Evolutionary conservation across 2,113 vertebrate species (phyloP).

Genomic region (Tricholaema leucomelas): DNA sequence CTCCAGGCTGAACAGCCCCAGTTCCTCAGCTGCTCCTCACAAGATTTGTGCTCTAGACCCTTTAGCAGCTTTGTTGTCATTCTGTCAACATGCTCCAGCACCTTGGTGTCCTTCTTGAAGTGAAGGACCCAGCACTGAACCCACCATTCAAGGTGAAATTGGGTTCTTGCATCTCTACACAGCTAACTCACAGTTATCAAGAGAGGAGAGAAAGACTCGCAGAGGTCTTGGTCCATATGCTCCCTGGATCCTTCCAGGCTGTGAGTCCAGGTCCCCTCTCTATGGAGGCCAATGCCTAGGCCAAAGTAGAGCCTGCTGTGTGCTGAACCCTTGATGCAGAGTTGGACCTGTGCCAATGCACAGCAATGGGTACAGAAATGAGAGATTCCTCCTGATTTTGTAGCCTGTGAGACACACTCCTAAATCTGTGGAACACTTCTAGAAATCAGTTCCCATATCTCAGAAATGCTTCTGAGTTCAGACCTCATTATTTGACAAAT

Average conservation of each 20-base stretch:
- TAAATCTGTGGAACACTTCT: neutral
- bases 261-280: neutral
- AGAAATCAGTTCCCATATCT: neutral
- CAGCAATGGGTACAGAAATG: neutral
- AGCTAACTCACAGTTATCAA: neutral
- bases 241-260: neutral
- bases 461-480: neutral
- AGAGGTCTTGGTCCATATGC: neutral
- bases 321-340: neutral
- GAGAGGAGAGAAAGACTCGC: neutral
- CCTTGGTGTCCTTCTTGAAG: too few relatives aligned
- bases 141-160: neutral
- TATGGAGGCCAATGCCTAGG: accelerated
- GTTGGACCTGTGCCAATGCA: neutral
- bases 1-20: too few relatives aligned
- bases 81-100: neutral
- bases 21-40: too few relatives aligned
- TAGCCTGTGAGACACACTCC: neutral
- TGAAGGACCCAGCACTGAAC: too few relatives aligned
- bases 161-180: too few relatives aligned
- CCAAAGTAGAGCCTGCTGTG: neutral
- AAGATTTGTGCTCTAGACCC: too few relatives aligned
- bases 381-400: neutral
- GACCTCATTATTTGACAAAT: neutral
- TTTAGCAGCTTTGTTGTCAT: neutral